Percentiles rank a stretch among this genome's conserved stretches.
Evolutionary conservation across 2,888 invertebrate genomes (phyloP).

Genomic region (Synergus laeviventris): DNA sequence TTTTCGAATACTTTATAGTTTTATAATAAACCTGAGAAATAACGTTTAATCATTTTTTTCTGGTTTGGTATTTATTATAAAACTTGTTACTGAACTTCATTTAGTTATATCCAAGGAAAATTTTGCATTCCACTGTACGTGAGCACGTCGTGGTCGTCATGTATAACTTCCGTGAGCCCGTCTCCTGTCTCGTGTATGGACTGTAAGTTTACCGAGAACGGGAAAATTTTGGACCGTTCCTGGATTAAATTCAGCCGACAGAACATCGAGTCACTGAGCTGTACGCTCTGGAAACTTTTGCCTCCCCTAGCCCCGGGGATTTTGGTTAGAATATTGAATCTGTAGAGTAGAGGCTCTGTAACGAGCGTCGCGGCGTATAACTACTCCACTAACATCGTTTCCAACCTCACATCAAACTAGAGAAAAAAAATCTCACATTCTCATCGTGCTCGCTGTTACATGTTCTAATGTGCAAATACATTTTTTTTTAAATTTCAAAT

Average conservation of each 20-base stretch:
- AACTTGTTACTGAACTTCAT: conserved; percentile 1
- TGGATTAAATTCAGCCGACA: conserved; percentile 49
- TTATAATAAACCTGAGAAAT: too few species aligned
- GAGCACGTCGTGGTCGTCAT: conserved; percentile 70
- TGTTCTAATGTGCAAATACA: too few species aligned
- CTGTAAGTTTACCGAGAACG: conserved; percentile 66
- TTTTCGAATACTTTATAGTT: too few species aligned
- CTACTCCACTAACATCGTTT: conserved; percentile 58
- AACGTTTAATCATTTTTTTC: not conserved
- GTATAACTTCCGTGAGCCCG: conserved; percentile 63
- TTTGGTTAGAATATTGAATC: conserved; percentile 76
- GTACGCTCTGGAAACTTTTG: conserved; percentile 72
- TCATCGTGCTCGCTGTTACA: too few species aligned
- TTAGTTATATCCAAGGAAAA: conserved; percentile 48
- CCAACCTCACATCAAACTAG: conserved; percentile 50
- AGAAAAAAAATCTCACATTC: conserved; percentile 15
- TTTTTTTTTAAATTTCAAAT: too few species aligned
- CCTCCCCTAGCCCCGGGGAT: conserved; percentile 74
- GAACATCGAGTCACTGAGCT: conserved; percentile 58
- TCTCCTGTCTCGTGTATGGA: conserved; percentile 62
- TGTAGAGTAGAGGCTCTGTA: conserved; percentile 73
- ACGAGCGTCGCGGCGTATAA: conserved; percentile 67
- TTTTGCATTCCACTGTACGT: conserved; percentile 64
- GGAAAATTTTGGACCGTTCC: conserved; percentile 67
- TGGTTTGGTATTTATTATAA: not conserved